phyloP scores from a whole-genome alignment of 2,113 vertebrate species.

The Ptychochromis oligacanthus region DNA sequence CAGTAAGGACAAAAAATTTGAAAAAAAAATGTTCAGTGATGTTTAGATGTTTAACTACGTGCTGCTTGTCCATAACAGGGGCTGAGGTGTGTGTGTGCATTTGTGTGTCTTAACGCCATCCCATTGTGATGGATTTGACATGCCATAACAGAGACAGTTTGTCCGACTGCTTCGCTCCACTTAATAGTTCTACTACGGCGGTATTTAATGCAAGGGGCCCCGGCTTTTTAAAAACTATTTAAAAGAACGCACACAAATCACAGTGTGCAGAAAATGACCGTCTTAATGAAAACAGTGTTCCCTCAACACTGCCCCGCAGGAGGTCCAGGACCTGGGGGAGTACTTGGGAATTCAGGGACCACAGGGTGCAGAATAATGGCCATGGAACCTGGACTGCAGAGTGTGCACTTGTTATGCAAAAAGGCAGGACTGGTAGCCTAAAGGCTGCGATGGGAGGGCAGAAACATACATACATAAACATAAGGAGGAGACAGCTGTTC shows the following conservation, averaged over 20 bases:
- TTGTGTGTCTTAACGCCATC: conserved; percentile 55
- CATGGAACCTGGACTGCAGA: conserved; percentile 60
- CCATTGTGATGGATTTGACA: conserved; percentile 73
- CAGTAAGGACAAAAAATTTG: conserved; percentile 22
- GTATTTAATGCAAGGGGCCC: conserved; percentile 75
- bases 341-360: conserved; percentile 69
- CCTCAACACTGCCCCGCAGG: conserved; percentile 56
- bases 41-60: conserved; percentile 48
- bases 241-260: conserved; percentile 72
- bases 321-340: conserved; percentile 54
- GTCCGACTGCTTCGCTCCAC: conserved; percentile 64
- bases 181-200: conserved; percentile 73
- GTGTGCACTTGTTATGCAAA: conserved; percentile 74
- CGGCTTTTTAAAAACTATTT: conserved; percentile 74
- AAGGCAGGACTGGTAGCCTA: conserved; percentile 59
- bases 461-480: conserved; percentile 66
- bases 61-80: conserved; percentile 34
- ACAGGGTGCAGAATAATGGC: conserved; percentile 76
- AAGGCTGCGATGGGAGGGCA: conserved; percentile 63
- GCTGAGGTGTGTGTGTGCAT: conserved; percentile 10
- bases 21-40: conserved; percentile 7
- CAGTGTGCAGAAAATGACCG: conserved; percentile 76
- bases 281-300: conserved; percentile 78
- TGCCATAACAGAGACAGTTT: conserved; percentile 61
- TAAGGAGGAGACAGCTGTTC: conserved; percentile 59